These are phyloP conservation scores for Anastrepha obliqua DNA, from an alignment of 1,140 invertebrate species.

Conservation along the genomic window DNA sequence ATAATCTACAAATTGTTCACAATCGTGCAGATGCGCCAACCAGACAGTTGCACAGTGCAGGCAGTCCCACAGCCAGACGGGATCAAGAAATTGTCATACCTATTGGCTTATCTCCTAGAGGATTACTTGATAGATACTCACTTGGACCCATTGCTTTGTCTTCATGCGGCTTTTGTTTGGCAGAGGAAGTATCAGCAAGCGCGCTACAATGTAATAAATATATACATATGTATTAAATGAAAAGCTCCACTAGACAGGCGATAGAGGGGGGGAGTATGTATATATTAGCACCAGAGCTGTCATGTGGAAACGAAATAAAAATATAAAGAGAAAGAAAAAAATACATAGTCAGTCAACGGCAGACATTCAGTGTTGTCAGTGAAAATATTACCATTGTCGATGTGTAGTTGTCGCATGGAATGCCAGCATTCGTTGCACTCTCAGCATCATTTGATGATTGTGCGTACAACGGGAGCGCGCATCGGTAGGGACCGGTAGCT, in stretches of 20 bases:
- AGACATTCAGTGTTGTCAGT: background rate
- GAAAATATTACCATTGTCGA: background rate
- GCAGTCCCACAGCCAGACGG: background rate
- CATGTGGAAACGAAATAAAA: background rate
- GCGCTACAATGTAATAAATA: background rate
- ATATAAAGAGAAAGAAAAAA: background rate
- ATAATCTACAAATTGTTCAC: conserved; percentile 45
- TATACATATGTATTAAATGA: background rate
- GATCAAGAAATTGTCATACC: conserved; percentile 34
- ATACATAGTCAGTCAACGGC: background rate
- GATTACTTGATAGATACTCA: background rate
- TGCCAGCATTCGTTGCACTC: background rate
- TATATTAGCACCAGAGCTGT: conserved; percentile 29
- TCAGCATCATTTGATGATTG: background rate
- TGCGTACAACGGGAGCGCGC: background rate
- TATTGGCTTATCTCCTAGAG: conserved; percentile 26
- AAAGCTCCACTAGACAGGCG: background rate
- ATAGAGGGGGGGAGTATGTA: background rate
- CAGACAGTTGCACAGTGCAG: background rate
- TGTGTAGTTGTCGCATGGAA: background rate
- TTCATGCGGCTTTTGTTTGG: conserved; percentile 28
- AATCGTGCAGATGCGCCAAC: conserved; percentile 25
- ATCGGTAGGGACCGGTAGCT: background rate
- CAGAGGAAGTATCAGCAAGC: background rate
- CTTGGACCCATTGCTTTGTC: background rate